These are phyloP conservation scores for Allolobophora icterica DNA, from an alignment of 2,888 invertebrate species.

Conservation along the genomic window DNA sequence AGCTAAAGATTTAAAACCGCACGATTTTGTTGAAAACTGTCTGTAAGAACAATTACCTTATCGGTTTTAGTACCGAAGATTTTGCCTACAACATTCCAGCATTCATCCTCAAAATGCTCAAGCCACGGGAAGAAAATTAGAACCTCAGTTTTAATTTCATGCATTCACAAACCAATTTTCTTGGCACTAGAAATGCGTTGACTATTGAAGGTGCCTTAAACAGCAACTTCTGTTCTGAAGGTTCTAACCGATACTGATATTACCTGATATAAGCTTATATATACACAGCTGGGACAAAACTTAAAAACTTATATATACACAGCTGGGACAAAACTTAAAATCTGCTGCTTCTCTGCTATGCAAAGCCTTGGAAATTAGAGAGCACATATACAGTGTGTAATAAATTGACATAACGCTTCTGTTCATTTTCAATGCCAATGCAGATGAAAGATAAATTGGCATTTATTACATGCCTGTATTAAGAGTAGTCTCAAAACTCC, in stretches of 20 bases:
- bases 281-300: no score
- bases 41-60: not conserved
- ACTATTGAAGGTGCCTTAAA: no score
- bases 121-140: not conserved
- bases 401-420: no score
- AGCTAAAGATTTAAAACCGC: slow-evolving; percentile 56
- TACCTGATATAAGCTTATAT: no score
- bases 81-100: not conserved
- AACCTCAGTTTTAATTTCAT: not conserved
- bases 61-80: not conserved
- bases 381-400: no score
- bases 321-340: no score
- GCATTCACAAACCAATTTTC: not conserved
- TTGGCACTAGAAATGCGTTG: not conserved
- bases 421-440: not conserved
- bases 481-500: not conserved
- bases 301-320: no score
- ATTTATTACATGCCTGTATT: not conserved
- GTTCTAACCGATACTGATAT: no score
- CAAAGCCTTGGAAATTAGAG: no score
- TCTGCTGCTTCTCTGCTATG: no score
- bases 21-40: not conserved
- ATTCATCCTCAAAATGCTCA: not conserved
- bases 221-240: no score
- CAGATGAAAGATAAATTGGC: not conserved